phyloP scores from a whole-genome alignment of 2,113 vertebrate genomes.

The Sminthopsis crassicaudata region DNA sequence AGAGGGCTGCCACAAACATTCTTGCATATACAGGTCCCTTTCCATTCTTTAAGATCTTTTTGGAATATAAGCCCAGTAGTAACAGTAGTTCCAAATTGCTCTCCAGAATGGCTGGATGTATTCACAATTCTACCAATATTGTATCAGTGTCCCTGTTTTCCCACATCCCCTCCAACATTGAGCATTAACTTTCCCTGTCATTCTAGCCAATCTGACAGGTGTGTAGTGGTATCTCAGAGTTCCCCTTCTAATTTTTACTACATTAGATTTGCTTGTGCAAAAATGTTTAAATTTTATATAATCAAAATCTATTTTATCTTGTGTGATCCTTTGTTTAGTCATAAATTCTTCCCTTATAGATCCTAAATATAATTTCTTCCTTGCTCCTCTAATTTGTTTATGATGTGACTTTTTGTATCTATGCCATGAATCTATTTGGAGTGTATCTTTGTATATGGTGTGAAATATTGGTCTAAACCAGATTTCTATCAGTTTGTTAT shows the following conservation, averaged over 20 bases:
- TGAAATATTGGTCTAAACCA: background rate
- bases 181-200: too few species aligned
- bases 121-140: too few species aligned
- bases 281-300: background rate
- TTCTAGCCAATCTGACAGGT: too few species aligned
- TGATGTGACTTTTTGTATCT: background rate
- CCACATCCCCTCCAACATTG: too few species aligned
- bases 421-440: background rate
- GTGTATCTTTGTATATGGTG: background rate
- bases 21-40: too few species aligned
- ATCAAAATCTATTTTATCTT: background rate
- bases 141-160: too few species aligned
- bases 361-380: background rate
- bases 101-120: too few species aligned
- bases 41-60: too few species aligned
- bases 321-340: background rate
- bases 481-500: background rate
- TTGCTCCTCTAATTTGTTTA: background rate
- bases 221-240: too few species aligned
- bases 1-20: too few species aligned
- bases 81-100: too few species aligned
- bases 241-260: background rate
- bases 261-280: background rate
- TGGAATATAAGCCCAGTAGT: too few species aligned
- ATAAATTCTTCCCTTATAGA: background rate